These are phyloP conservation scores for Hippoglossus stenolepis DNA, from an alignment of 2,113 vertebrate species.

Conservation along the genomic window DNA sequence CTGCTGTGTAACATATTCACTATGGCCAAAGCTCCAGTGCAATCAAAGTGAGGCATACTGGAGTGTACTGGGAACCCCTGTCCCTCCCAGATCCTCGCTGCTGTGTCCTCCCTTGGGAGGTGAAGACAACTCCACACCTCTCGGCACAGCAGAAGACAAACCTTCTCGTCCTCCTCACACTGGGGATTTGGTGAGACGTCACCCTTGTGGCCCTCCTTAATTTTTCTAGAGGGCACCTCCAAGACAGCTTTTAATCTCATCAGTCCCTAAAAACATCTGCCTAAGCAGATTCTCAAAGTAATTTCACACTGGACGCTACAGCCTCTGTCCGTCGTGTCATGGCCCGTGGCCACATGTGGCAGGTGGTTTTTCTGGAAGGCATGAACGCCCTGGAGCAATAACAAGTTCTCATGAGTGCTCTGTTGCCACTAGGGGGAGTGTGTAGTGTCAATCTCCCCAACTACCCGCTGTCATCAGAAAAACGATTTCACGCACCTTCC, in stretches of 20 bases:
- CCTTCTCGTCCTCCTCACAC: not conserved
- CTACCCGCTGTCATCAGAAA: not conserved
- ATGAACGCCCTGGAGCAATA: conserved; percentile 21
- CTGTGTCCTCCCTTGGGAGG: not conserved
- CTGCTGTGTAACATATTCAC: not conserved
- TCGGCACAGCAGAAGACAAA: not conserved
- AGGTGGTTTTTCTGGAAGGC: conserved; percentile 10
- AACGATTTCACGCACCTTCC: too few relatives aligned
- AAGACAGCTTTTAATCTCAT: not conserved
- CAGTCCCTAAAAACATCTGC: not conserved
- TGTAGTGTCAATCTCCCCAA: conserved; percentile 18
- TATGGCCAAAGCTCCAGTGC: not conserved
- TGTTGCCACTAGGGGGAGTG: conserved; percentile 6
- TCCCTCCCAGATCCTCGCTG: not conserved
- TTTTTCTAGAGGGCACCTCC: conserved; percentile 4
- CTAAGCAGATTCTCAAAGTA: not conserved
- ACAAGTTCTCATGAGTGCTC: conserved; percentile 1
- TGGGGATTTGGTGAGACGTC: not conserved
- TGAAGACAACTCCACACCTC: not conserved
- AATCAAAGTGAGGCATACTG: not conserved
- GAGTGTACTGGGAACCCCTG: not conserved
- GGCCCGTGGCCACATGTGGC: conserved; percentile 6
- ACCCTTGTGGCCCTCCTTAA: not conserved
- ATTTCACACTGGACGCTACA: not conserved
- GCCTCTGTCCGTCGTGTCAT: not conserved